Base-by-base conservation (phyloP, 2,797 vertebrate genomes). In the Xyrichtys novacula region DNA sequence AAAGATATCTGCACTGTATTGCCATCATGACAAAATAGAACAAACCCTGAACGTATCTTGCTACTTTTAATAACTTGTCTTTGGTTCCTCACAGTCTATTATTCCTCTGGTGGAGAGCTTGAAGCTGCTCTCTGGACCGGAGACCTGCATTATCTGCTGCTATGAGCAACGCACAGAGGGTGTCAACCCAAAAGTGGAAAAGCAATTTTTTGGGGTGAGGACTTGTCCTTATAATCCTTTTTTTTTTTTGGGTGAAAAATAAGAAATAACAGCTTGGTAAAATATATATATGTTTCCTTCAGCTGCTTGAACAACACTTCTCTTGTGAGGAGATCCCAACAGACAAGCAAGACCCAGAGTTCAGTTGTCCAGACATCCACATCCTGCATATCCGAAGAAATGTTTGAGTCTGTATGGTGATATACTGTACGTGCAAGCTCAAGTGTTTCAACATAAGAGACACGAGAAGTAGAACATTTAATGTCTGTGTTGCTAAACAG, bases 121-220 rank as follows among this genome's bases (percentile, higher is more conserved):
- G 78, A 97, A 94, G 59, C 91, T 94, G 64, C 94, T 99, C 31
- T 89, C 95, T 32, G 95, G 96, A 84, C 92, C 93, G 6, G 90
- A 96, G 19, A 99, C 97, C 0, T 94, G 92, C 55, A 80, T 99
- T 63, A 93, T 99, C 82, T 99, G 98, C 88, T 99, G 97, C 86
- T 99, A 99, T 0, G 98, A 99, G 65, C 93, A 99, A 73, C 95
- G 98, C 50, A 99, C 96, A 0, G 87, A 96, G 85, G 98, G 98
- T 0, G 88, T 95, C 85, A 99, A 99, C 81, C 97, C 98, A 71
- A 91, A 96, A 88, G 95, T 99, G 54, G 97, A 99, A 86, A 95
- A 77, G 38, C 93, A 74, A 36, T 99, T 97, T 91, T 97, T 99
- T 86, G 93, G 98, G 93, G 98, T 99, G 57, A 93, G 92, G 58